Evolutionary conservation across 2,888 invertebrate genomes (phyloP).

Genomic region (Dryobotodes eremita): DNA sequence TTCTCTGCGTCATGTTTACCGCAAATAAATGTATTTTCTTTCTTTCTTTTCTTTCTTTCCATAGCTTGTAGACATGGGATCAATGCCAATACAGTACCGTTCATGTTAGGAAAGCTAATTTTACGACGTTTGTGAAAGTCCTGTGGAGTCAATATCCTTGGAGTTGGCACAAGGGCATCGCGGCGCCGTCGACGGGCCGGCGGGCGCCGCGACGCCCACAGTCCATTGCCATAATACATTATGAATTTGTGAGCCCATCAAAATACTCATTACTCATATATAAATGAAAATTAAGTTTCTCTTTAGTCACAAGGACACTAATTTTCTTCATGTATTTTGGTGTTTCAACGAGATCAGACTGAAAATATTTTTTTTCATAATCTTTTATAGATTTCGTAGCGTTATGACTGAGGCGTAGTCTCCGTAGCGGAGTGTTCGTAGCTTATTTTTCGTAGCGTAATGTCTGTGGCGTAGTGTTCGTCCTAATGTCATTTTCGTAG

Average conservation of each 20-base stretch:
- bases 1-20: too few relatives aligned
- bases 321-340: slow-evolving; percentile 19
- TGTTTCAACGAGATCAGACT: neutral
- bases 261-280: slow-evolving; percentile 42
- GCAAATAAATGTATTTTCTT: too few relatives aligned
- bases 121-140: slow-evolving; percentile 58
- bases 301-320: slow-evolving; percentile 6
- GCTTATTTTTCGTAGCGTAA: neutral
- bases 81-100: slow-evolving; percentile 62
- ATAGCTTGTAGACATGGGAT: slow-evolving; percentile 49
- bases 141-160: slow-evolving; percentile 63
- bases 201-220: slow-evolving; percentile 48
- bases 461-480: neutral
- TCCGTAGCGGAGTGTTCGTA: neutral
- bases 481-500: neutral
- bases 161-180: slow-evolving; percentile 41
- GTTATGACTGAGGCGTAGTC: neutral
- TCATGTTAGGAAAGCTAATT: slow-evolving; percentile 61
- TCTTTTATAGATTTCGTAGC: neutral
- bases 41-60: too few relatives aligned
- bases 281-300: slow-evolving; percentile 42
- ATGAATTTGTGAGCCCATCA: slow-evolving; percentile 49
- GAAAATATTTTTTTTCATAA: neutral
- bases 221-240: slow-evolving; percentile 55
- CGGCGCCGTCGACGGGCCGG: slow-evolving; percentile 55